phyloP scores from a whole-genome alignment of 2,888 invertebrate genomes.

The Andricus quercusramuli region DNA sequence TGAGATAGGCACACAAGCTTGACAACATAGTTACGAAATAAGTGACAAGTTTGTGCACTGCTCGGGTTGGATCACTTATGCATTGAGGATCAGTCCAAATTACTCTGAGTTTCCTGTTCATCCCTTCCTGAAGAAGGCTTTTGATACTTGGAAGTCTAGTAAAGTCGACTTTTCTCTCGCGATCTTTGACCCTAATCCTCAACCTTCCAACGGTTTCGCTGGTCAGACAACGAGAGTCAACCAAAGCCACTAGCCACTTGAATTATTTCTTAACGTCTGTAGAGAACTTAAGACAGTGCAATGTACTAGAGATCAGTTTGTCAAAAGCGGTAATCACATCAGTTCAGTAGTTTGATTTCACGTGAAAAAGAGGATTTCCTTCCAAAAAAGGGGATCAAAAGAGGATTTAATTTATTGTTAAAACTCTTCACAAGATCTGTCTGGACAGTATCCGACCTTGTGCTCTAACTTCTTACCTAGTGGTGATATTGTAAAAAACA shows the following conservation, averaged over 20 bases:
- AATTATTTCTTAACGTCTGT: constrained; percentile 9
- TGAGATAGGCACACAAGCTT: constrained; percentile 46
- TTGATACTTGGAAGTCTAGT: not conserved
- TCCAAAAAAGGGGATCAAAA: too few relatives aligned
- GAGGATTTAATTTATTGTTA: too few relatives aligned
- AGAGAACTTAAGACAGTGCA: not conserved
- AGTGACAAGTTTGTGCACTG: constrained; percentile 73
- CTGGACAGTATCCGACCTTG: too few relatives aligned
- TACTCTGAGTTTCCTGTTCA: constrained; percentile 56
- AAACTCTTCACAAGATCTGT: too few relatives aligned
- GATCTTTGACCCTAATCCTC: not conserved
- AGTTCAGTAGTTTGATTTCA: too few relatives aligned
- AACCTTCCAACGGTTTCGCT: constrained; percentile 6
- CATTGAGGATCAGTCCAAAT: constrained; percentile 64
- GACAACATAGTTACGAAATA: constrained; percentile 67
- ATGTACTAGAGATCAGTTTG: not conserved
- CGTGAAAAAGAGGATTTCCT: too few relatives aligned
- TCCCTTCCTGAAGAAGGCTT: constrained; percentile 38
- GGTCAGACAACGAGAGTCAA: not conserved
- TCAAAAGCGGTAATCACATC: too few relatives aligned
- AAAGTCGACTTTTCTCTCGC: not conserved
- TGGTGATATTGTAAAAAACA: too few relatives aligned
- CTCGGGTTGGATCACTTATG: constrained; percentile 68
- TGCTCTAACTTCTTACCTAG: too few relatives aligned
- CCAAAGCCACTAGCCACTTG: constrained; percentile 10